Conservation (phyloP, 2,888 invertebrate species). For the Anthrax anthrax region DNA sequence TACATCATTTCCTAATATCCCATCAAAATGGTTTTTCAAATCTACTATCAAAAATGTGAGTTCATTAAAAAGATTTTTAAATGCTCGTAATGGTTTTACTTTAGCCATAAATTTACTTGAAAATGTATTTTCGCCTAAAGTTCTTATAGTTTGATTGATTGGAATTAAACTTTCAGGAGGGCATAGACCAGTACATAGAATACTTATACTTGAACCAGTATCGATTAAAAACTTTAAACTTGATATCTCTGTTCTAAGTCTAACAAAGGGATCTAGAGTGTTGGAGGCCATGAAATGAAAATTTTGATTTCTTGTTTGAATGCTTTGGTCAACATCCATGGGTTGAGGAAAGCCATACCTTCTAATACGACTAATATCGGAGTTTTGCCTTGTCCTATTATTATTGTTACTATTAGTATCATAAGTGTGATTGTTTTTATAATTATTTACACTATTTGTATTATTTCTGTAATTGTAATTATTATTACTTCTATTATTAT, state of each 20-base stretch:
- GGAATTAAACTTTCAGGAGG: not conserved
- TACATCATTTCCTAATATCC: not conserved
- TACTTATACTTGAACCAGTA: not conserved
- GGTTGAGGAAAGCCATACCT: constrained; percentile 1
- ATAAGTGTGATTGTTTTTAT: no score
- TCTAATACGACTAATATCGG: not conserved
- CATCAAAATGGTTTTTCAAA: not conserved
- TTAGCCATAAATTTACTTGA: not conserved
- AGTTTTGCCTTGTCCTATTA: no score
- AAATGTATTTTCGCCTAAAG: not conserved
- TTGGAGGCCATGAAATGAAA: not conserved
- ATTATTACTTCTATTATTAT: no score
- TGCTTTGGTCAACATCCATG: not conserved
- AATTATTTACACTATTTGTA: no score
- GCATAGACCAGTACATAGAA: not conserved
- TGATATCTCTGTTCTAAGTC: not conserved
- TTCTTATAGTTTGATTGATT: not conserved
- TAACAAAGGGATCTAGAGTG: not conserved
- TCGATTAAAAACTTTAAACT: not conserved
- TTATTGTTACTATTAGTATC: no score
- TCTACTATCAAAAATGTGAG: not conserved
- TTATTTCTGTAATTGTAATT: no score
- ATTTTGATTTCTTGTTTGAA: not conserved
- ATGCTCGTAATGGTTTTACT: not conserved
- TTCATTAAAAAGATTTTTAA: not conserved